These are phyloP conservation scores for Galaxea fascicularis DNA, from an alignment of 92 coral and sea anemone species.

Conservation along the genomic window DNA sequence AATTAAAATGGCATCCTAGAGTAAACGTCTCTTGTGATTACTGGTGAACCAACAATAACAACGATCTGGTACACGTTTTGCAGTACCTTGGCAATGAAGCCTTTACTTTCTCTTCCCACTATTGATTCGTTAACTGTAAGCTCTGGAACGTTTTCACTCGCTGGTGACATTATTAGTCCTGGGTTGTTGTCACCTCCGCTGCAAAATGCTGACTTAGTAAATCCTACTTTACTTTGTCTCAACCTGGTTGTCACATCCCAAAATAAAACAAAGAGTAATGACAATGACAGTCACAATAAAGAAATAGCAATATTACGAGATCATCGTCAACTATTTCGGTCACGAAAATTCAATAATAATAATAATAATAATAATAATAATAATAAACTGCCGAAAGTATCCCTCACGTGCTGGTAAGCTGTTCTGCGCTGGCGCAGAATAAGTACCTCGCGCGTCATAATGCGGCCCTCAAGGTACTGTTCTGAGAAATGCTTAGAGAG, in stretches of 20 bases:
- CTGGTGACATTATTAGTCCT: conserved; percentile 36
- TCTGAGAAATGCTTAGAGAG: no score
- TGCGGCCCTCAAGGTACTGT: no score
- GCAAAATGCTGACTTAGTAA: conserved; percentile 38
- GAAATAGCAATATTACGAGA: neutral
- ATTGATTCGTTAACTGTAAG: conserved; percentile 49
- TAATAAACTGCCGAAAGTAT: no score
- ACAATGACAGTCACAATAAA: neutral
- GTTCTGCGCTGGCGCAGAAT: no score
- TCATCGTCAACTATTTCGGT: no score
- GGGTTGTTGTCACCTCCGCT: conserved; percentile 63
- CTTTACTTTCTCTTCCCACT: conserved; percentile 51
- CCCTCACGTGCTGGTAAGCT: no score
- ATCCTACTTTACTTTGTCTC: neutral
- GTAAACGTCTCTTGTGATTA: no score
- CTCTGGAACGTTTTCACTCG: conserved; percentile 4
- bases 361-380: no score
- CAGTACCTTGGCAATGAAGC: conserved; percentile 58
- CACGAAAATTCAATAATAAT: no score
- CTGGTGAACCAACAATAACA: neutral
- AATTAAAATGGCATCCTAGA: no score
- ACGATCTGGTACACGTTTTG: neutral
- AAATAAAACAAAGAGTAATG: neutral
- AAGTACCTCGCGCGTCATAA: no score
- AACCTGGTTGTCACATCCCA: conserved; percentile 1